Base-by-base conservation (phyloP, 2,888 invertebrate species). In the Dichetophora obliterata region DNA sequence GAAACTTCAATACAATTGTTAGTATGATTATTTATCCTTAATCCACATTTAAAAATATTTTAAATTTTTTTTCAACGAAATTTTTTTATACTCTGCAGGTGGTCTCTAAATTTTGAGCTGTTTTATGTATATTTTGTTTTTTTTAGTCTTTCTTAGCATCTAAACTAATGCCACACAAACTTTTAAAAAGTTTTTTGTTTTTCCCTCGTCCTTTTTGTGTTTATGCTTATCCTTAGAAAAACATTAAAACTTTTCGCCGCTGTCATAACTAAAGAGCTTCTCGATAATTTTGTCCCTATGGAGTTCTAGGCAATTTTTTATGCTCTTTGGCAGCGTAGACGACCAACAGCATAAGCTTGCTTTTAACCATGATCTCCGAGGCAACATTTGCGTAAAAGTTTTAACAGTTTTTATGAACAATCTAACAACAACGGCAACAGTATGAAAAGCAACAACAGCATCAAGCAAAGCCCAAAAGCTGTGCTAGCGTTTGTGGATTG, bases 391-490 rank as follows among this genome's bases (percentile, higher is more conserved):
- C 24, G 34, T 54, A 71, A 71, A 71, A 71, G 70, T 71, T 71
- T 71, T 27, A 50, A 50, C 50, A 68, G 31, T 31, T 59, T 14
- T 34, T 16, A 34, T 79, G 63, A 74, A 24, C 19, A 48, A 68
- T 43, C 19, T 19, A 68, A 16, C 43, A 68, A 68, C 48, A 69
- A 24, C 52, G 19, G 14, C 54, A 69, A 14, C 50, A 69, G 14
- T 14, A n/a, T n/a, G n/a, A 16, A 37, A 34, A 52, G 27, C 22
- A 24, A 19, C 27, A 54, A n/a, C 50, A 69, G 24, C 24, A 63
- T 1, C 24, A 6, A 11, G 31, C 16, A 65, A 34, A 31, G 16
- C 65, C 84, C 81, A 84, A 84, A 84, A 82, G 83, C 84, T 27
- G 5, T 9, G 81, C 84, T 83, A 81, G 84, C 79, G 72, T 72